Evolutionary conservation across 2,113 vertebrate species (phyloP).

Genomic region (Andinoacara biseriatus): DNA sequence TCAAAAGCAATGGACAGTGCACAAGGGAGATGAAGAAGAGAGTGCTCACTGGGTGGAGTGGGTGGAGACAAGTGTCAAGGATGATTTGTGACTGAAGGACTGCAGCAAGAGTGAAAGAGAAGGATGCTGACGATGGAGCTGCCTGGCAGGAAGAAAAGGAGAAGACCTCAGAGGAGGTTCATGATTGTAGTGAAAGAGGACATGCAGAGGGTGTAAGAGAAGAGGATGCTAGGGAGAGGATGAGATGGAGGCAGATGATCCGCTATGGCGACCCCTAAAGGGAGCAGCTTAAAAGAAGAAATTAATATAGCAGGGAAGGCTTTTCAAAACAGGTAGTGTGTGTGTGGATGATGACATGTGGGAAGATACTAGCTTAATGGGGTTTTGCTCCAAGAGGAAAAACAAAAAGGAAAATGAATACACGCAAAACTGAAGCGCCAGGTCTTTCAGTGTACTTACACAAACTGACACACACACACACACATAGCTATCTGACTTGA

Average conservation of each 20-base stretch:
- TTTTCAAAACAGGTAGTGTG: neutral
- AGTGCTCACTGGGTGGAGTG: neutral
- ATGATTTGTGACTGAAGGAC: too few relatives aligned
- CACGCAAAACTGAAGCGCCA: neutral
- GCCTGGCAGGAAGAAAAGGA: too few relatives aligned
- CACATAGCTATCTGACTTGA: neutral
- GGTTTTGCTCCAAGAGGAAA: neutral
- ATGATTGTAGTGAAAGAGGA: too few relatives aligned
- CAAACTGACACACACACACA: neutral
- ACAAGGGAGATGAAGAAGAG: neutral
- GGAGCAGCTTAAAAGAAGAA: too few relatives aligned
- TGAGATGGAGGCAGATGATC: too few relatives aligned
- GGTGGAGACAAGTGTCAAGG: too few relatives aligned
- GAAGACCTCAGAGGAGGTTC: too few relatives aligned
- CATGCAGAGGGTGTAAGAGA: too few relatives aligned
- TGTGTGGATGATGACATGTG: neutral
- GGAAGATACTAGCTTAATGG: neutral
- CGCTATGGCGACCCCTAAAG: too few relatives aligned
- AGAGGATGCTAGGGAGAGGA: too few relatives aligned
- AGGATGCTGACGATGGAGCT: too few relatives aligned
- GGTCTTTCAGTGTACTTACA: neutral
- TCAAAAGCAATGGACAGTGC: neutral
- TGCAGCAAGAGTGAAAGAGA: too few relatives aligned
- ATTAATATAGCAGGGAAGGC: neutral
- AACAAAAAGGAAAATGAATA: neutral